phyloP scores from a whole-genome alignment of 2,888 invertebrate genomes.

The Abrostola tripartita region DNA sequence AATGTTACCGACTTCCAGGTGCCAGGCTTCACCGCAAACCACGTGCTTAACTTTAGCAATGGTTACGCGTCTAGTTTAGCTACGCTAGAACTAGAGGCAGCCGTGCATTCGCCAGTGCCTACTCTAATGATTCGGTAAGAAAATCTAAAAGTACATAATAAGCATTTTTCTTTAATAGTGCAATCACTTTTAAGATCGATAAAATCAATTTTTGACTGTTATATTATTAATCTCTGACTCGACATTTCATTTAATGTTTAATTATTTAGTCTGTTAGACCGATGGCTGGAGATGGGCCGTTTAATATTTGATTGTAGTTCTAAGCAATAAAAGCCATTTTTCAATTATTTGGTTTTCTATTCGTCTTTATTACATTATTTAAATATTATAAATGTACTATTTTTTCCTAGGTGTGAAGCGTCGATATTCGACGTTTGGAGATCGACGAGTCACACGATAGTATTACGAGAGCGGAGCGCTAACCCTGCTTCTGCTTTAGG shows the following conservation, averaged over 20 bases:
- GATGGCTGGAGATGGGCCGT: no score
- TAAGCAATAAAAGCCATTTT: neutral
- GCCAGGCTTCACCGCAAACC: conserved; percentile 89
- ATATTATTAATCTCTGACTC: neutral
- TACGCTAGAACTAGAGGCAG: conserved; percentile 87
- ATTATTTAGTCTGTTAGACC: no score
- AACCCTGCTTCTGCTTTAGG: conserved; percentile 90
- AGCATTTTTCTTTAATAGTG: neutral
- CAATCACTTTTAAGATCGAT: neutral
- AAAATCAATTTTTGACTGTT: no score
- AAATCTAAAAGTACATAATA: neutral
- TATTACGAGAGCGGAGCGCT: conserved; percentile 88
- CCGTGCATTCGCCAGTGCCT: conserved; percentile 83
- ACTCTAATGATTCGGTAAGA: conserved; percentile 88
- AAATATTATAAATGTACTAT: neutral
- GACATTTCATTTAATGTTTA: no score
- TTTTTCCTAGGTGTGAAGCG: conserved; percentile 87
- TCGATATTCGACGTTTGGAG: conserved; percentile 90
- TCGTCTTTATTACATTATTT: no score
- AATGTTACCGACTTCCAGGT: conserved; percentile 76
- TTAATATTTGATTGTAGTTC: no score
- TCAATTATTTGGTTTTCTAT: no score
- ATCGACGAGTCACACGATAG: conserved; percentile 88
- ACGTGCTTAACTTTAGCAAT: conserved; percentile 87
- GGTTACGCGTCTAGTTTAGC: conserved; percentile 89